These are phyloP conservation scores for Bujurquina vittata DNA, from an alignment of 2,113 vertebrate genomes.

Conservation along the genomic window DNA sequence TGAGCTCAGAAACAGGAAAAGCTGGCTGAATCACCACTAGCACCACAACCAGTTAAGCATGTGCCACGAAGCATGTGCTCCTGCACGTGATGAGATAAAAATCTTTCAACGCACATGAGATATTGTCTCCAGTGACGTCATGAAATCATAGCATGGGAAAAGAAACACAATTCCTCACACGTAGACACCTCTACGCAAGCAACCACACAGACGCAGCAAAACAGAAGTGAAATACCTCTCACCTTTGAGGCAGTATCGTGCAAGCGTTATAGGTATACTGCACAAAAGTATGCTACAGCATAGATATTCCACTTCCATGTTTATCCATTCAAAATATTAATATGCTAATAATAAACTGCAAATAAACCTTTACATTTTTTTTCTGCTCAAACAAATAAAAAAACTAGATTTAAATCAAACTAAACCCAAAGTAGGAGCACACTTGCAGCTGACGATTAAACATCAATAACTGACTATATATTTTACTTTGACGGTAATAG, in stretches of 20 bases:
- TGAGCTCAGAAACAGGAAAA: slow-evolving; percentile 40
- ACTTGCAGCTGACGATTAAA: background rate
- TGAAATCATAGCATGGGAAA: slow-evolving; percentile 42
- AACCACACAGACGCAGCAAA: background rate
- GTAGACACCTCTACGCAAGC: slow-evolving; percentile 11
- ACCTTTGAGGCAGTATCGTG: background rate
- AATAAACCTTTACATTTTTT: background rate
- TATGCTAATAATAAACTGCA: background rate
- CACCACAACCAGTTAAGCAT: background rate
- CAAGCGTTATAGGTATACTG: background rate
- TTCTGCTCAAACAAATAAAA: background rate
- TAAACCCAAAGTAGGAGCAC: background rate
- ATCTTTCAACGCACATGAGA: slow-evolving; percentile 42
- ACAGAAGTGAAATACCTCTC: background rate
- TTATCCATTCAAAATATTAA: background rate
- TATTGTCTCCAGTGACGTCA: slow-evolving; percentile 37
- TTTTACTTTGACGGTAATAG: background rate
- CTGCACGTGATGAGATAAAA: slow-evolving; percentile 8
- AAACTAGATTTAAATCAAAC: background rate
- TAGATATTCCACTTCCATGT: background rate
- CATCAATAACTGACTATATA: background rate
- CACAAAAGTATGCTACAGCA: background rate
- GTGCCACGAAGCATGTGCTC: slow-evolving; percentile 25
- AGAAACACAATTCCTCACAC: slow-evolving; percentile 19
- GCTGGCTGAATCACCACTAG: slow-evolving; percentile 19